Conservation (phyloP, 2,888 invertebrate species). For the Malthinus seriepunctatus region DNA sequence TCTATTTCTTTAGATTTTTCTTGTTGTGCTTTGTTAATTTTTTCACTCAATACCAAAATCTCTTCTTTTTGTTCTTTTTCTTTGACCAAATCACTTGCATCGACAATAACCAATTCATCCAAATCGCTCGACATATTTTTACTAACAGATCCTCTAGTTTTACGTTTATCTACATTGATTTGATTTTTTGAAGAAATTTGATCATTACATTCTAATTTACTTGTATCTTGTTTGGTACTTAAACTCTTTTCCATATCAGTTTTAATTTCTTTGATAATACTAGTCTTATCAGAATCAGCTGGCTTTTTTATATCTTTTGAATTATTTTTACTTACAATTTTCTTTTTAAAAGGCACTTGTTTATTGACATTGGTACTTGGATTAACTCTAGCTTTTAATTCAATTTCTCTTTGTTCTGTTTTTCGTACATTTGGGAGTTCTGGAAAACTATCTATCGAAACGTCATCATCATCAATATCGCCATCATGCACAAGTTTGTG, state of each 20-base stretch:
- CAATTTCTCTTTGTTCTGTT: constrained; percentile 63
- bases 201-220: constrained; percentile 21
- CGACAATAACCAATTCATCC: not conserved
- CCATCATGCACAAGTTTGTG: constrained; percentile 68
- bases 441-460: constrained; percentile 68
- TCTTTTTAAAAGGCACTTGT: constrained; percentile 37
- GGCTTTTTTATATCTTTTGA: constrained; percentile 31
- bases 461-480: constrained; percentile 64
- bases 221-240: constrained; percentile 46
- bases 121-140: not conserved
- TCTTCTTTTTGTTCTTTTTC: too few relatives aligned
- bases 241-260: constrained; percentile 39
- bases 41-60: too few relatives aligned
- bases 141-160: constrained; percentile 1
- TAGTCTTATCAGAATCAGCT: constrained; percentile 38
- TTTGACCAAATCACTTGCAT: not conserved
- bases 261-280: constrained; percentile 27
- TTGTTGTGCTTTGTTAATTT: too few relatives aligned
- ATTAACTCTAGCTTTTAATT: constrained; percentile 58
- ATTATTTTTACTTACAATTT: constrained; percentile 12
- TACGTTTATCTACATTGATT: constrained; percentile 1
- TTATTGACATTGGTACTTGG: constrained; percentile 36
- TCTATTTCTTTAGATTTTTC: too few relatives aligned
- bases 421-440: constrained; percentile 67
- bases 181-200: not conserved